Conservation (phyloP, 2,797 vertebrate species). For the Hafferia zeledoni region DNA sequence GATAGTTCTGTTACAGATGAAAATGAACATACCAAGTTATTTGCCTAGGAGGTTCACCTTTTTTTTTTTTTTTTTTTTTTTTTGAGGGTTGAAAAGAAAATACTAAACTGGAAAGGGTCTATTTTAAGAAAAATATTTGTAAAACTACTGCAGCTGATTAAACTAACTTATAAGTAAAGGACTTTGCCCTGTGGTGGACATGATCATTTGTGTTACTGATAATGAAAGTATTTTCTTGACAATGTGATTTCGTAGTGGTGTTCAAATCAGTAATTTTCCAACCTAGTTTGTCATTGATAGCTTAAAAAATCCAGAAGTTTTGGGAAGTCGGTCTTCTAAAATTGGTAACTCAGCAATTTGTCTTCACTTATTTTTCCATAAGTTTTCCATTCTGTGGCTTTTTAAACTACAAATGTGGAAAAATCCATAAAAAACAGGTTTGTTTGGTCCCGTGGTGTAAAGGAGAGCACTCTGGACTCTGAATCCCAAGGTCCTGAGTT, state of each 20-base stretch:
- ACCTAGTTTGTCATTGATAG: not conserved
- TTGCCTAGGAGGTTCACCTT: not conserved
- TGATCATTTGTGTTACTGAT: not conserved
- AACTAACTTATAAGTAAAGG: not conserved
- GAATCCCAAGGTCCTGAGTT: too few species aligned
- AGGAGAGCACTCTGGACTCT: too few species aligned
- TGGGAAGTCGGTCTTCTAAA: not conserved
- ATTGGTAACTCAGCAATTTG: not conserved
- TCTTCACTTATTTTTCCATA: not conserved
- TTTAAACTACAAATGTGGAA: not conserved
- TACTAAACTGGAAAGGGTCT: not conserved
- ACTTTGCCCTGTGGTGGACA: not conserved
- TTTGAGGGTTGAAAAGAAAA: not conserved
- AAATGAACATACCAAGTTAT: not conserved
- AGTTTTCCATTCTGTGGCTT: not conserved
- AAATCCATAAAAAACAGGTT: not conserved
- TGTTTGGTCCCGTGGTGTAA: too few species aligned
- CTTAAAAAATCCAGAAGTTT: not conserved
- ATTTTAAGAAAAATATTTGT: not conserved
- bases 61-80: not conserved
- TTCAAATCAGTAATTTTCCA: not conserved
- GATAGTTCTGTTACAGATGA: not conserved
- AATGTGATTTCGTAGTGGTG: not conserved
- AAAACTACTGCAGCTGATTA: not conserved
- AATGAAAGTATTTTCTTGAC: not conserved